Base-by-base conservation (phyloP, 2,888 invertebrate species). In the Dicranocentrus wangi region DNA sequence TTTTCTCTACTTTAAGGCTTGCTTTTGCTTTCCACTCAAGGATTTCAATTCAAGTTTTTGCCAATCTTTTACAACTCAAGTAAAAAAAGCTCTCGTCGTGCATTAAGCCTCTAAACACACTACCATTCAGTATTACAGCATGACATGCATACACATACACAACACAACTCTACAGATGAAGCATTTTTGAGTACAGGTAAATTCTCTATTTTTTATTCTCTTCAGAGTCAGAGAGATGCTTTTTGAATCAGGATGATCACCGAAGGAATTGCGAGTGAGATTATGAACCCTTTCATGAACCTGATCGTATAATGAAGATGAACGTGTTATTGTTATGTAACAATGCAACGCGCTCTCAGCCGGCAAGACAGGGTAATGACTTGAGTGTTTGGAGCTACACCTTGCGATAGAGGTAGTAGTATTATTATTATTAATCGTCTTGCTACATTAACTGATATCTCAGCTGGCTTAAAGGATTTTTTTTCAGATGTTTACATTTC, bases 311-410 rank as follows among this genome's bases (percentile, higher is more conserved):
- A 68, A 75, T 76, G 55, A 60, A 19, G 43, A 76, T 63, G 76
- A 76, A n/a, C 63, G 47, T 53, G 53, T 53, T 78, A 19, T 78
- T 78, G 78, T 78, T 78, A 78, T 71, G 71, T 78, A 78, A 78
- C 78, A 78, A 78, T 78, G 65, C 65, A 68, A 63, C 27, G 39
- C 8, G 32, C 53, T 69, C 69, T 69, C 28, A 75, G 28, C 39
- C 77, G 70, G 51, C 17, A 71, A 55, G 17, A 69, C 66, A 68
- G 63, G 78, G 78, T 78, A 78, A 73, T 71, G 78, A 78, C 78
- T 78, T 78, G 77, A n/a, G n/a, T 69, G 28, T 19, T 7, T 60
- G 17, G 47, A 53, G 32, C 25, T 66, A 28, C n/a, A n/a, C n/a
- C n/a, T n/a, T n/a, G n/a, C n/a, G n/a, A n/a, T 47, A 23, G 42